Conservation (phyloP, 64 coral and sea anemone species). For the Anthopleura sola region DNA sequence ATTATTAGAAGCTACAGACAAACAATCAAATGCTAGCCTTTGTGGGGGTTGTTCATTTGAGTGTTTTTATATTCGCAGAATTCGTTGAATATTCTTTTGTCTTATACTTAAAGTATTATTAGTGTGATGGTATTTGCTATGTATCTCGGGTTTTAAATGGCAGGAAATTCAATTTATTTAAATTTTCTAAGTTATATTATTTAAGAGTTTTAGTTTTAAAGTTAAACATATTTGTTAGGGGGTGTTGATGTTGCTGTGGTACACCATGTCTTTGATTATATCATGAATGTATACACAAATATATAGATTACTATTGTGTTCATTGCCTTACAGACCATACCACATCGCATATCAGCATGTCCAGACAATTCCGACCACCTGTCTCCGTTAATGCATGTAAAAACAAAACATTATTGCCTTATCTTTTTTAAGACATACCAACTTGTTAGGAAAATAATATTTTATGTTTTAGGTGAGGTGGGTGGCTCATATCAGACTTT, state of each 20-base stretch:
- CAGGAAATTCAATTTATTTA: neutral
- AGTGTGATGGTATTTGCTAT: neutral
- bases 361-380: neutral
- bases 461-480: neutral
- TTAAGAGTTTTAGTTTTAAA: neutral
- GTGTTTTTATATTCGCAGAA: neutral
- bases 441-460: neutral
- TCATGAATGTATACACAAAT: neutral
- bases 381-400: neutral
- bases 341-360: neutral
- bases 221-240: neutral
- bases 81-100: neutral
- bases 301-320: neutral
- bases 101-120: neutral
- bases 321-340: neutral
- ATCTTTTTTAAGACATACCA: neutral
- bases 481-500: neutral
- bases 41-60: neutral
- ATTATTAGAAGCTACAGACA: neutral
- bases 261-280: neutral
- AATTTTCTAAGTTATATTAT: neutral
- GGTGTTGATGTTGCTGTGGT: neutral
- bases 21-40: neutral
- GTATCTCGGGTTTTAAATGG: neutral
- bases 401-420: neutral